A percentile compares a stretch with the other conserved stretches of the same genome.
Conservation (phyloP, 2,113 vertebrate genomes). For the Channa argus region DNA sequence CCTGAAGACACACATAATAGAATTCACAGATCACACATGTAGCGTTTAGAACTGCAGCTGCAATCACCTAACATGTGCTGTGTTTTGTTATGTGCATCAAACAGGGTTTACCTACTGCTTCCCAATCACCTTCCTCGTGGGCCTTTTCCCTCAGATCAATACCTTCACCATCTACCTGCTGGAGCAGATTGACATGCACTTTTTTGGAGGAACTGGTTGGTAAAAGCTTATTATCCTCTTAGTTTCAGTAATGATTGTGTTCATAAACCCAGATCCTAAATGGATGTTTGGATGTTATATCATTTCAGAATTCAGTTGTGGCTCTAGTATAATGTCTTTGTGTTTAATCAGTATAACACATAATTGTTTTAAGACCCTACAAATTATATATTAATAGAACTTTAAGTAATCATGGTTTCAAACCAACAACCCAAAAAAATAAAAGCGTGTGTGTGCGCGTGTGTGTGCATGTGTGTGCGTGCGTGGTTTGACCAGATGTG, state of each 20-base stretch:
- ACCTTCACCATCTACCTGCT: slow-evolving; percentile 94
- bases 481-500: no score
- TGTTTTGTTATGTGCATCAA: background rate
- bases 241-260: background rate
- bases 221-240: background rate
- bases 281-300: no score
- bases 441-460: no score
- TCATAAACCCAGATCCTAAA: background rate
- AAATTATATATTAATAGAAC: no score
- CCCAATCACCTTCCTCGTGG: slow-evolving; percentile 93
- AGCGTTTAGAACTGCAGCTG: background rate
- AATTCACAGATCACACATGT: background rate
- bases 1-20: background rate
- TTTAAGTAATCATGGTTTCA: no score
- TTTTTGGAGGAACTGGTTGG: slow-evolving; percentile 96
- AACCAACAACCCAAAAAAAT: no score
- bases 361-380: no score
- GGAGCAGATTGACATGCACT: slow-evolving; percentile 95
- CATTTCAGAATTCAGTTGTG: no score
- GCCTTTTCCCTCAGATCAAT: slow-evolving; percentile 97
- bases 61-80: background rate
- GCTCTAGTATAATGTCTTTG: background rate
- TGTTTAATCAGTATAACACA: background rate
- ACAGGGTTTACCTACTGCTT: slow-evolving; percentile 95
- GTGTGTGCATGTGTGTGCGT: no score